Conservation (phyloP, 2,888 invertebrate species). For the Hybos culiciformis region DNA sequence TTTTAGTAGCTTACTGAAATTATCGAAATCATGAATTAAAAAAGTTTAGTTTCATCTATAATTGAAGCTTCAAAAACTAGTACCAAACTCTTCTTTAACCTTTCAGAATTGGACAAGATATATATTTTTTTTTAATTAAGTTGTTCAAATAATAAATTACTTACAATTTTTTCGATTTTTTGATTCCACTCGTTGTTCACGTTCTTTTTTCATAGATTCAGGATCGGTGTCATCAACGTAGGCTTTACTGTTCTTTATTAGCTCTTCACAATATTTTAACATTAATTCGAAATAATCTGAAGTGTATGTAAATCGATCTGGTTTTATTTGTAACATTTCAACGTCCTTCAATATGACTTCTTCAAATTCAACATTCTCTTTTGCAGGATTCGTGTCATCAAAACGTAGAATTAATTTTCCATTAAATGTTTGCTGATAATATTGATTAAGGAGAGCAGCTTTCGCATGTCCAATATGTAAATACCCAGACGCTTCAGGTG, state of each 20-base stretch:
- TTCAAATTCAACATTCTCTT: conserved; percentile 94
- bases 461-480: conserved; percentile 98
- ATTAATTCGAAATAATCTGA: conserved; percentile 94
- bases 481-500: conserved; percentile 98
- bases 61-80: too few species aligned
- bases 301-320: conserved; percentile 86
- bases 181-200: conserved; percentile 80
- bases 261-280: conserved; percentile 71
- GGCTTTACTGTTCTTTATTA: conserved; percentile 79
- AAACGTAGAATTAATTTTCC: conserved; percentile 96
- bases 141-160: neutral
- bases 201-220: conserved; percentile 85
- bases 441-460: conserved; percentile 94
- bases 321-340: conserved; percentile 77
- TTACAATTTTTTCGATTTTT: conserved; percentile 71
- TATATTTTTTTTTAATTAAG: neutral
- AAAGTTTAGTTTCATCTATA: too few species aligned
- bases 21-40: too few species aligned
- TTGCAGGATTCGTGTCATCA: conserved; percentile 99
- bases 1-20: too few species aligned
- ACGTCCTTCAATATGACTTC: conserved; percentile 93
- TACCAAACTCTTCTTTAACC: too few species aligned
- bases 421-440: conserved; percentile 84
- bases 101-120: neutral
- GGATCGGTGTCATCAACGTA: conserved; percentile 95